Evolutionary conservation across 2,113 vertebrate genomes (phyloP), one percentile per base, ranked within the genome.

Genomic region (Centropus bengalensis): DNA sequence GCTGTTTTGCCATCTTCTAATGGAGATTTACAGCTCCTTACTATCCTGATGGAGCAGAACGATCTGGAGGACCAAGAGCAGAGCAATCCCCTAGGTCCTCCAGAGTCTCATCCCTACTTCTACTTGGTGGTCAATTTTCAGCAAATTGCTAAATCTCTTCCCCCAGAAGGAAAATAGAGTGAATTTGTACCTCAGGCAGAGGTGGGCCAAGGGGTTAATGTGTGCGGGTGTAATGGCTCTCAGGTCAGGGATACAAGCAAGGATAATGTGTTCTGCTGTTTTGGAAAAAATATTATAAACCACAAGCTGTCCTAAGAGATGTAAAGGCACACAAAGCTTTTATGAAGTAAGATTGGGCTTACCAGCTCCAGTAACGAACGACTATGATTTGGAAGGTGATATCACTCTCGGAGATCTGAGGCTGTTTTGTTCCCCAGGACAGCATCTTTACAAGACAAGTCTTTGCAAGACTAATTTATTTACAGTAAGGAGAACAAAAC

Each of bases 281-380:
- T 40, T 85, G 84, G 82, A 94, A 91, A 87, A 91, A 52, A 49
- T 52, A 30, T 63, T 85, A 36, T 73, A 85, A 94, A 83, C 88
- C 93, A 90, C 93, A 89, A 73, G n/a, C 40, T 67, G 13, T 92
- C 69, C 81, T 77, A 42, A 73, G 70, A 69, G 30, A 56, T 45
- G 26, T 21, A 38, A 64, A 79, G 44, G 54, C 40, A 89, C 0
- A 2, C 42, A 74, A 68, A 58, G 74, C 30, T 88, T 85, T 85
- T 40, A 20, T 36, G 51, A 76, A 82, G 9, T 22, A 90, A 56
- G 59, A 62, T 77, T 63, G 8, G 82, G 56, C 7, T 44, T 83
- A 5, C 44, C n/a, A 86, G 77, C 33, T 82, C 26, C 60, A 10
- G 33, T 38, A 78, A 64, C 14, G 51, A 55, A 12, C 78, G 36